Evolutionary conservation across 2,888 invertebrate species (phyloP).

Genomic region (Eremobia ochroleuca): DNA sequence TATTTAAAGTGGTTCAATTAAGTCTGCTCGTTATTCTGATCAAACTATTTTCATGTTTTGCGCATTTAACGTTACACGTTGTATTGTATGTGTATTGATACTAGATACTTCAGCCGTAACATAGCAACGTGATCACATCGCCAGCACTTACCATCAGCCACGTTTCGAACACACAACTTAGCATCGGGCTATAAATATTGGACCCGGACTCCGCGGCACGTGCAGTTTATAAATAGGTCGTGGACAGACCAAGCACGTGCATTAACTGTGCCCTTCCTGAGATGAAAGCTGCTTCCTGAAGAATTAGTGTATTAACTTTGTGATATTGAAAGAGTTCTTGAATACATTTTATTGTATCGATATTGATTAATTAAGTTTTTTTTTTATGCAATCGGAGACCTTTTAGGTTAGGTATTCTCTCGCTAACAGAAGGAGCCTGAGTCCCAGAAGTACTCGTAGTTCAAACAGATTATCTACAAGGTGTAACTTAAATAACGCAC

Average conservation of each 20-base stretch:
- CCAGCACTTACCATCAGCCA: conserved; percentile 38
- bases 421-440: no score
- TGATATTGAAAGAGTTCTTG: not conserved
- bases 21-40: no score
- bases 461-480: no score
- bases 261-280: conserved; percentile 13
- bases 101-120: not conserved
- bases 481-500: no score
- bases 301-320: not conserved
- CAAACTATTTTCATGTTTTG: no score
- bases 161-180: conserved; percentile 34
- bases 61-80: no score
- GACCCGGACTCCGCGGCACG: conserved; percentile 37
- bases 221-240: conserved; percentile 41
- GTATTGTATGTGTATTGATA: not conserved
- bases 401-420: no score
- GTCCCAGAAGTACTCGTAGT: no score
- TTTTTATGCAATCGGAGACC: no score
- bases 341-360: not conserved
- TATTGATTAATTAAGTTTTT: no score
- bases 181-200: conserved; percentile 54
- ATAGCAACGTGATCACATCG: conserved; percentile 42
- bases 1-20: no score
- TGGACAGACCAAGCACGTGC: conserved; percentile 42
- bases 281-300: conserved; percentile 17